Conservation (phyloP, 2,888 invertebrate genomes). For the Dasysyrphus tricinctus region DNA sequence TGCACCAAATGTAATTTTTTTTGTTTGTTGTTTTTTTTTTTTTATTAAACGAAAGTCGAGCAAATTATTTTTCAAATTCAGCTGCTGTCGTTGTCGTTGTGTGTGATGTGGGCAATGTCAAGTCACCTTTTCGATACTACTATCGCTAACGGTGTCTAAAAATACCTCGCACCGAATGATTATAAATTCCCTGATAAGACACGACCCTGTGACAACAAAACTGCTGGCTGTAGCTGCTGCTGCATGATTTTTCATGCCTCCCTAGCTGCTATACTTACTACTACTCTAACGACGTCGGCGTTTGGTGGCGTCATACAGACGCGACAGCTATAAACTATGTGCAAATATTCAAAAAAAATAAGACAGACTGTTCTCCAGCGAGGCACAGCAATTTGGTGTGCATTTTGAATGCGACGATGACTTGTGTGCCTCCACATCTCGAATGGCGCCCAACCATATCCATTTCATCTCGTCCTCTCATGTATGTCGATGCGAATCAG, state of each 20-base stretch:
- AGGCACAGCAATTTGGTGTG: constrained; percentile 48
- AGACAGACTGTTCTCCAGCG: constrained; percentile 22
- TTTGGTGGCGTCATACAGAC: constrained; percentile 53
- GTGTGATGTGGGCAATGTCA: constrained; percentile 66
- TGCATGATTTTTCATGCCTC: neutral
- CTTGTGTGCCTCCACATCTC: constrained; percentile 39
- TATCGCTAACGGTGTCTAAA: constrained; percentile 70
- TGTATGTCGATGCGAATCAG: constrained; percentile 72
- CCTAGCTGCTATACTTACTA: neutral
- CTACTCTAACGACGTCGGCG: constrained; percentile 19
- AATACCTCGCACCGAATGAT: constrained; percentile 65
- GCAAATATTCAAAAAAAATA: constrained; percentile 53
- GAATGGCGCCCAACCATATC: constrained; percentile 44
- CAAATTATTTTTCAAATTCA: constrained; percentile 42
- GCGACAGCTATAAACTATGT: constrained; percentile 67
- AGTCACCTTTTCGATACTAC: constrained; percentile 73
- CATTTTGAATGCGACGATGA: constrained; percentile 55
- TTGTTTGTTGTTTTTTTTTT: neutral
- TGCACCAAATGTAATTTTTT: constrained; percentile 58
- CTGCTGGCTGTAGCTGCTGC: constrained; percentile 4
- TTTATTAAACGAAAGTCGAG: neutral
- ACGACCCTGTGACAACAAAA: constrained; percentile 70
- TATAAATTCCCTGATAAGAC: constrained; percentile 70
- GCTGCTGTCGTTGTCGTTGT: constrained; percentile 1
- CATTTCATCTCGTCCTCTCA: constrained; percentile 40